Evolutionary conservation across 2,888 invertebrate genomes (phyloP), one percentile per base, ranked within the genome.

Genomic region (Ormyrus thymus): DNA sequence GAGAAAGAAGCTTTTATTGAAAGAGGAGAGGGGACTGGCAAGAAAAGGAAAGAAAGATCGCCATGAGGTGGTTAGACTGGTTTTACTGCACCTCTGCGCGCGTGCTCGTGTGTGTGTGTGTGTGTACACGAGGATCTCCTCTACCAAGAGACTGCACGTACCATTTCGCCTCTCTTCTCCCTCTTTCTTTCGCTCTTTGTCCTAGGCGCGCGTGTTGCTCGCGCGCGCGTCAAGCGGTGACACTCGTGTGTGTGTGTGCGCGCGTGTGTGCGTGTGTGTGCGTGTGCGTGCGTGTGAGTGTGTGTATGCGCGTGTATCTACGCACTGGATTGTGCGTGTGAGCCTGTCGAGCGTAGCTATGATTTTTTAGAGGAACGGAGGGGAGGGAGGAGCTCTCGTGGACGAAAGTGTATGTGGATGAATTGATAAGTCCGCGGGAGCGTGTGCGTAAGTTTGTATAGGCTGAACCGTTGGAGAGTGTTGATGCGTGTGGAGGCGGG

Each of bases 1-100:
- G 72, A 74, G 77, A 80, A 64, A 69, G 72, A 78, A 72, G 78
- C 53, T 75, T 77, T 78, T 78, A 81, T 81, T 72, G 75, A 81
- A 80, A 76, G 79, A 76, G 50, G 78, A 53, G 50, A 68, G 61
- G 64, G 55, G 13, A 45, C 29, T 6, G 46, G 69, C 46, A 75
- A 79, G 78, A 82, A 81, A 81, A 82, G 80, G 70, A 83, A 88
- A 89, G 89, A 89, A 88, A 89, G 89, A 89, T 88, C 88, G 87
- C 87, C 88, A 87, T 87, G 89, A 90, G 90, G 90, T 89, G 89
- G 90, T 90, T 88, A 89, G 87, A 90, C 90, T 89, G 90, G 90
- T 90, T 90, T 84, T 82, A 29, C 29, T 29, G 82, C 84, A 74
- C 78, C 78, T 76, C 69, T 86, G 85, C 86, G 86, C 86, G 86